Evolutionary conservation across 2,888 invertebrate species (phyloP).

Genomic region (Synanthedon andrenaeformis): DNA sequence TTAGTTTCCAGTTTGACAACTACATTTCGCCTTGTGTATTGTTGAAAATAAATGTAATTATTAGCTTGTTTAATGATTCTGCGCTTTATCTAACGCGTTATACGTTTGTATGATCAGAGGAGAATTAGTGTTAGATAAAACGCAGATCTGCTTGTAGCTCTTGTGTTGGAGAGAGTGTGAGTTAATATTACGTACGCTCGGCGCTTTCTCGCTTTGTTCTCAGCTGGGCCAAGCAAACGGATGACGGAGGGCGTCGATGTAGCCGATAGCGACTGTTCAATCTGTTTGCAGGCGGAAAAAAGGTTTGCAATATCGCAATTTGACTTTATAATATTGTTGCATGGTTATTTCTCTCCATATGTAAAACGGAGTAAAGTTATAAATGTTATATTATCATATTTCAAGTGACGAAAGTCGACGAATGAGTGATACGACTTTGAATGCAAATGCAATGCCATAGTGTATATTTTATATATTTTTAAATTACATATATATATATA

Average conservation of each 20-base stretch:
- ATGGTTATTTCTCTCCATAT: conserved; percentile 16
- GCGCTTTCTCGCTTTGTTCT: conserved; percentile 36
- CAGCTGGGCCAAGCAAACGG: conserved; percentile 51
- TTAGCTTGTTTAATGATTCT: no score
- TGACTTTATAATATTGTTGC: conserved; percentile 24
- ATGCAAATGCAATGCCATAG: background rate
- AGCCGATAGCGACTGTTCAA: conserved; percentile 31
- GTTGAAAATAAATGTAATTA: no score
- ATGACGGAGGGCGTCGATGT: conserved; percentile 28
- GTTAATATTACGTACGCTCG: no score
- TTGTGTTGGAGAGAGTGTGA: no score
- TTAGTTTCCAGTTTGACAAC: no score
- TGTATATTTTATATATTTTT: background rate
- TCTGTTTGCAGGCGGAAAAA: conserved; percentile 36
- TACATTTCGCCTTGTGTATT: no score
- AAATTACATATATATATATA: conserved; percentile 4
- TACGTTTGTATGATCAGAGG: no score
- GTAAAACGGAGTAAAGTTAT: background rate
- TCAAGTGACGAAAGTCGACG: background rate
- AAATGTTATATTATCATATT: background rate
- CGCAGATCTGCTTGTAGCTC: no score
- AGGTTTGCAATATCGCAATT: conserved; percentile 48
- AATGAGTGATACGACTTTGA: background rate
- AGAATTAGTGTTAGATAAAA: no score
- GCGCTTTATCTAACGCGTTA: no score